phyloP scores from a whole-genome alignment of 2,113 vertebrate genomes.

The Amblyopsis rosae region DNA sequence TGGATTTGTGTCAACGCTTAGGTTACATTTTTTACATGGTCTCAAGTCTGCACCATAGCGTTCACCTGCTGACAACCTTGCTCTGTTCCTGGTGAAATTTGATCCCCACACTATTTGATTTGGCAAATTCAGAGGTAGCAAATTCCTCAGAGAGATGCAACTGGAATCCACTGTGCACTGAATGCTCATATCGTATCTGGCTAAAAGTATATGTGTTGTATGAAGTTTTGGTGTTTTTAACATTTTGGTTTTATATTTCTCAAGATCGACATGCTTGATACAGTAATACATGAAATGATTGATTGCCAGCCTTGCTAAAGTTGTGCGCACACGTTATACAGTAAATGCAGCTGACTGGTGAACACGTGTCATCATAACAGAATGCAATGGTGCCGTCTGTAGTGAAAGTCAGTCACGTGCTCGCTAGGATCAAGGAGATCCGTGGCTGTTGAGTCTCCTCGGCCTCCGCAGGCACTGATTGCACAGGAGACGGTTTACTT shows the following conservation, averaged over 20 bases:
- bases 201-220: neutral
- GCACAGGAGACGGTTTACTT: constrained; percentile 62
- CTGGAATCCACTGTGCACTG: constrained; percentile 25
- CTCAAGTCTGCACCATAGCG: constrained; percentile 21
- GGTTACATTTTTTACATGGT: neutral
- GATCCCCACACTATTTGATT: constrained; percentile 61
- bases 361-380: no score
- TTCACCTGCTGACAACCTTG: constrained; percentile 35
- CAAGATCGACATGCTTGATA: no score
- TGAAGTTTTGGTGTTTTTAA: neutral
- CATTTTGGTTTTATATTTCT: no score
- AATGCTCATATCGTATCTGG: constrained; percentile 4
- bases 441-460: constrained; percentile 43
- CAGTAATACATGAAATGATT: no score
- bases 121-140: constrained; percentile 42
- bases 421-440: constrained; percentile 40
- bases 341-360: no score
- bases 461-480: constrained; percentile 54
- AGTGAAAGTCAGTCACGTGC: neutral
- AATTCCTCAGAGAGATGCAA: constrained; percentile 46
- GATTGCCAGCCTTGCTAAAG: no score
- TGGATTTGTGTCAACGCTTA: neutral
- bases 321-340: no score
- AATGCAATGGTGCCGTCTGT: no score
- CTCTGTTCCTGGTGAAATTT: constrained; percentile 56